Evolutionary conservation across 35 echinoderm and acorn worm genomes (phyloP), one percentile per base, ranked within the genome.

Genomic region (Ophiothrix spiculata): DNA sequence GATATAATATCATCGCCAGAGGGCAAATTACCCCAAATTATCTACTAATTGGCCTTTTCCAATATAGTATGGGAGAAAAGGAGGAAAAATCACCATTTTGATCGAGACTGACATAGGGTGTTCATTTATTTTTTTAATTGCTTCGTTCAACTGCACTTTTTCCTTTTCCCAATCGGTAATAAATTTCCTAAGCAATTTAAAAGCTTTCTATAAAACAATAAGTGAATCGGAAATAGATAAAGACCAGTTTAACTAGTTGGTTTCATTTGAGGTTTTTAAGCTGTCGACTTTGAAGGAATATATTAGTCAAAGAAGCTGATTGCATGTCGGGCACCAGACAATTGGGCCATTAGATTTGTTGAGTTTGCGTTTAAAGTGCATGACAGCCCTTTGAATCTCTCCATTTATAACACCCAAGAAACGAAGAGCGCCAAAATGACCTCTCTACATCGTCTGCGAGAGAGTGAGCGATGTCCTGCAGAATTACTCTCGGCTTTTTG

Each of bases 201-300:
- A 69, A 69, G 60, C 60, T 69, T 69, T 69, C 29, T 69, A 69
- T 69, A 69, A 69, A 69, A 69, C 60, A 49, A 49, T 69, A 69
- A 69, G 16, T 28, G 29, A 49, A 69, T 69, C 60, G 60, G 60
- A 69, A 69, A 10, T 69, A 69, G 60, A 69, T 69, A 69, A 69
- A 28, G 60, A 69, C 60, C 60, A 25, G 60, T 12, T 69, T 69
- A 28, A 12, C 60, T 69, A 4, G 60, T 1, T 69, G 60, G 60
- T 69, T 69, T 6, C 60, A 69, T 10, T 69, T n/a, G 60, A 2
- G 16, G 60, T 28, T 69, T n/a, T 2, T 25, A 69, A 69, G 3
- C 17, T 69, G 6, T 69, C n/a, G n/a, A 25, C 8, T 12, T 15
- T 69, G 29, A 69, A 69, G 29, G 23, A 12, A 69, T 15, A 6